phyloP scores from a whole-genome alignment of 1,140 invertebrate species.

The Acarapis woodi region DNA sequence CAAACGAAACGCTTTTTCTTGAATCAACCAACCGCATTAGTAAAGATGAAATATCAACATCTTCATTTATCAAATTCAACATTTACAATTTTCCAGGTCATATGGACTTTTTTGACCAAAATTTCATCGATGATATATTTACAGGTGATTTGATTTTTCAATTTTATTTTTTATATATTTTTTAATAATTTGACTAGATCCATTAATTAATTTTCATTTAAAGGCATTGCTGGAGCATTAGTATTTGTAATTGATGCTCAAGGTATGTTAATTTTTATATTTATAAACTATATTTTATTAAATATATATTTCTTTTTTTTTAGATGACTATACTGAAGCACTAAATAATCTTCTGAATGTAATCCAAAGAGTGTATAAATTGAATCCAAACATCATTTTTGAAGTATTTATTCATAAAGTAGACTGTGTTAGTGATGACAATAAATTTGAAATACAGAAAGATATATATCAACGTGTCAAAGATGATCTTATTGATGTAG shows the following conservation, averaged over 20 bases:
- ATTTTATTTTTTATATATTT: no score
- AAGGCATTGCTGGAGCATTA: conserved; percentile 71
- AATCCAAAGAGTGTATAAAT: conserved; percentile 76
- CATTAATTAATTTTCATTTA: no score
- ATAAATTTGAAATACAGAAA: conserved; percentile 82
- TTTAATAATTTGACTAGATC: no score
- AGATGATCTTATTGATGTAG: conserved; percentile 42
- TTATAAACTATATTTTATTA: conserved; percentile 1
- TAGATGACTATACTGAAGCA: conserved; percentile 91
- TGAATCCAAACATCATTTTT: conserved; percentile 88
- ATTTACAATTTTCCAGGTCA: conserved; percentile 99
- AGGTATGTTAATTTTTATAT: conserved; percentile 28
- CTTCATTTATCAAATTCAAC: conserved; percentile 97
- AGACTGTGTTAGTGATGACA: conserved; percentile 89
- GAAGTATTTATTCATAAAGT: conserved; percentile 97
- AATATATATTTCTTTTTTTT: conserved; percentile 22
- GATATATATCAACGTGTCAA: conserved; percentile 90
- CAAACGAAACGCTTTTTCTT: conserved; percentile 95
- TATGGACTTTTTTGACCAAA: conserved; percentile 85
- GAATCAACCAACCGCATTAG: conserved; percentile 96
- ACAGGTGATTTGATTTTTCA: conserved; percentile 23
- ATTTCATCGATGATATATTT: conserved; percentile 63
- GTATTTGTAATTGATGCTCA: conserved; percentile 98
- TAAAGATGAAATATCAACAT: conserved; percentile 68
- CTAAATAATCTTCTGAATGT: conserved; percentile 66